Conservation (phyloP, 1,140 invertebrate species). For the Caerostris darwini region DNA sequence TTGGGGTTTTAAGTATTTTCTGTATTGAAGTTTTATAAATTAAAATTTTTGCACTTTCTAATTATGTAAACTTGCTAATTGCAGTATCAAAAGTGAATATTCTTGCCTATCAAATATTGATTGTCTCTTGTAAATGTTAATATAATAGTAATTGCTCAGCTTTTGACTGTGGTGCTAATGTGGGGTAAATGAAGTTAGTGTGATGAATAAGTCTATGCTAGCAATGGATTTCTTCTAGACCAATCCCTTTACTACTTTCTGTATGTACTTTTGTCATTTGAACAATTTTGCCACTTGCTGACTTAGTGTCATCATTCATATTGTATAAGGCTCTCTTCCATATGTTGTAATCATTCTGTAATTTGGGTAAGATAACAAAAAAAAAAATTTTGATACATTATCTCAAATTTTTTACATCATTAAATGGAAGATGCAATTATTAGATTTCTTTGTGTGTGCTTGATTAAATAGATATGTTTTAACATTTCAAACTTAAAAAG, state of each 20-base stretch:
- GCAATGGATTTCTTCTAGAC: slow-evolving; percentile 35
- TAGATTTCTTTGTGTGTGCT: slow-evolving; percentile 22
- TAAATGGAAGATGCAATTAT: slow-evolving; percentile 5
- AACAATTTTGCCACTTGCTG: slow-evolving; percentile 42
- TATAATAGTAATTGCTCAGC: slow-evolving; percentile 16
- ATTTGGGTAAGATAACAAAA: background rate
- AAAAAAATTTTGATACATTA: slow-evolving; percentile 21
- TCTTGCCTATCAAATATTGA: background rate
- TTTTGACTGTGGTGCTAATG: slow-evolving; percentile 27
- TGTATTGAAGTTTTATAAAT: too few relatives aligned
- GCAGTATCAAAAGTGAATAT: background rate
- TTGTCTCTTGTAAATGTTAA: background rate
- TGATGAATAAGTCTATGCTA: slow-evolving; percentile 23
- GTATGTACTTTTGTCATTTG: slow-evolving; percentile 36
- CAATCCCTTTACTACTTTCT: slow-evolving; percentile 3
- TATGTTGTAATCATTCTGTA: slow-evolving; percentile 37
- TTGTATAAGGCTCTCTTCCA: slow-evolving; percentile 39
- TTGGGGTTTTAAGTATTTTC: too few relatives aligned
- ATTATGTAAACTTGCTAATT: too few relatives aligned
- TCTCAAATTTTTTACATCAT: slow-evolving; percentile 4
- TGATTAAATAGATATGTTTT: slow-evolving; percentile 34
- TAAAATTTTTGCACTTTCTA: too few relatives aligned
- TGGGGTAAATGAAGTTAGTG: background rate
- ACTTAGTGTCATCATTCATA: background rate
- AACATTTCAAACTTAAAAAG: slow-evolving; percentile 13